Conservation (phyloP, 2,113 vertebrate species). For the Gavialis gangeticus region DNA sequence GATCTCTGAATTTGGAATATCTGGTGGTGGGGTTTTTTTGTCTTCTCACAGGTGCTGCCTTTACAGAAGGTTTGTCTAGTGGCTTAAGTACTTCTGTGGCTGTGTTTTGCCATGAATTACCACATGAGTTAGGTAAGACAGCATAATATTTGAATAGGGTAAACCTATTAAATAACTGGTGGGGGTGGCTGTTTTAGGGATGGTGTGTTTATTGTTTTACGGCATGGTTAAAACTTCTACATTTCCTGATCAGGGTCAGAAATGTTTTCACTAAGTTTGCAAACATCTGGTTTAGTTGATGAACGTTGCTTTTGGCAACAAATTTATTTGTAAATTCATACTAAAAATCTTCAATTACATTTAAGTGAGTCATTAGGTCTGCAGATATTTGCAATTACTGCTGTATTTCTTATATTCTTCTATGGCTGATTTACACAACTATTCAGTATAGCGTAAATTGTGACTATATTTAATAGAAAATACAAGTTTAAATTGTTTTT, state of each 20-base stretch:
- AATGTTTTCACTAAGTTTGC: background rate
- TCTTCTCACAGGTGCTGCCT: conserved; percentile 89
- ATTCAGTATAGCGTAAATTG: background rate
- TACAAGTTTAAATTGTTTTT: background rate
- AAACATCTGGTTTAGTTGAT: background rate
- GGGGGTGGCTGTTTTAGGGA: background rate
- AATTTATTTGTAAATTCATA: background rate
- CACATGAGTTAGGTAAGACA: conserved; percentile 93
- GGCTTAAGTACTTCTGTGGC: conserved; percentile 97
- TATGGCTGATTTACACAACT: background rate
- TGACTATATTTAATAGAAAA: background rate
- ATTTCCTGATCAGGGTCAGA: background rate
- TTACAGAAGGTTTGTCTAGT: conserved; percentile 94
- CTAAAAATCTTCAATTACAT: background rate
- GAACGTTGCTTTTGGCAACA: background rate
- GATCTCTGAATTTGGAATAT: background rate
- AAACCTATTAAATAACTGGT: background rate
- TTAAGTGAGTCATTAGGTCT: background rate
- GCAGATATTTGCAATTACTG: background rate
- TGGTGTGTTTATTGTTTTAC: background rate
- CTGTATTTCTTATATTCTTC: background rate
- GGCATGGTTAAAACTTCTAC: background rate
- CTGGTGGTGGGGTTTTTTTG: background rate
- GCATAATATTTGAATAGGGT: background rate
- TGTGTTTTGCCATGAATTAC: conserved; percentile 97